Conservation (phyloP, 1,140 invertebrate species). For the Orchesella cincta region DNA sequence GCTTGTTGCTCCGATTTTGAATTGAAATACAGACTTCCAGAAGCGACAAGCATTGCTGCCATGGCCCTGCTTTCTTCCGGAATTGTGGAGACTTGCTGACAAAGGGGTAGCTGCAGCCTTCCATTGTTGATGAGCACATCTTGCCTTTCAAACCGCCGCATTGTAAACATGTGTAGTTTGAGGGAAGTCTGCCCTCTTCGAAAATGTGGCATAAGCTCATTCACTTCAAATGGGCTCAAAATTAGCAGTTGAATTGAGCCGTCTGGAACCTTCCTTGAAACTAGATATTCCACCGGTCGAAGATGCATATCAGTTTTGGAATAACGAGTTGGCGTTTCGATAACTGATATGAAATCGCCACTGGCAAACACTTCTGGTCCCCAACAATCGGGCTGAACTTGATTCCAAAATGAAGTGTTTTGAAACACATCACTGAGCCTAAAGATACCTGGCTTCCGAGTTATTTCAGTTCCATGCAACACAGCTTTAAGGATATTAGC, state of each 20-base stretch:
- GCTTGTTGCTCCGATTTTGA: slow-evolving; percentile 28
- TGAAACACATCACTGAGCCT: slow-evolving; percentile 1
- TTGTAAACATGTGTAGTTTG: slow-evolving; percentile 24
- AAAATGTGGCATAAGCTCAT: slow-evolving; percentile 26
- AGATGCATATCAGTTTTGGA: not conserved
- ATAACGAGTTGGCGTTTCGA: not conserved
- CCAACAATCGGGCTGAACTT: slow-evolving; percentile 33
- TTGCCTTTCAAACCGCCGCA: slow-evolving; percentile 23
- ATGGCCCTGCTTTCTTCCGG: not conserved
- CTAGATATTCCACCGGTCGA: not conserved
- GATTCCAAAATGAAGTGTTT: slow-evolving; percentile 9
- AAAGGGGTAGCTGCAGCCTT: slow-evolving; percentile 9
- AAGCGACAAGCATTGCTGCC: slow-evolving; percentile 31
- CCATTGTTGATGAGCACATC: slow-evolving; percentile 19
- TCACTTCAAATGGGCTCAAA: slow-evolving; percentile 40
- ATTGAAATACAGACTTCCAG: slow-evolving; percentile 37
- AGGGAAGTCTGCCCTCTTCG: not conserved
- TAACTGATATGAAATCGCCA: slow-evolving; percentile 26
- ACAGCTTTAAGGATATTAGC: not conserved
- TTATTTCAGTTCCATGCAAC: not conserved
- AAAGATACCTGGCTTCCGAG: slow-evolving; percentile 8
- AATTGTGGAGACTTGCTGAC: not conserved
- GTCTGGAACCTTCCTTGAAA: not conserved
- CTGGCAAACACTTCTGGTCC: slow-evolving; percentile 11
- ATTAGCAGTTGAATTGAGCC: not conserved